Evolutionary conservation across 2,797 vertebrate genomes (phyloP).

Genomic region (Hippoglossus hippoglossus): DNA sequence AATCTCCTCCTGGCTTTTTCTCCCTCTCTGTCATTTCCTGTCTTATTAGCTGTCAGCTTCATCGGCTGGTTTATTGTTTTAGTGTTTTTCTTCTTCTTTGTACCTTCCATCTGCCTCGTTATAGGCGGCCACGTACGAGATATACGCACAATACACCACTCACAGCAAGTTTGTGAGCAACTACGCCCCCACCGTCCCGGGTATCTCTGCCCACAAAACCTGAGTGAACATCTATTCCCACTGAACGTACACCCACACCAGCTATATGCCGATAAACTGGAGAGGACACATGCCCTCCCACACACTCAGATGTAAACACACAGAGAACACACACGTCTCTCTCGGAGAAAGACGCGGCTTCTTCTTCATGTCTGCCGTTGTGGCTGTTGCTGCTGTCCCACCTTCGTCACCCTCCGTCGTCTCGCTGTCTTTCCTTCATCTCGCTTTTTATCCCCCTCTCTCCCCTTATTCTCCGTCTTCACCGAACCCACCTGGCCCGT

Average conservation of each 20-base stretch:
- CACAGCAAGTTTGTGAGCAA: constrained; percentile 52
- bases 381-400: constrained; percentile 15
- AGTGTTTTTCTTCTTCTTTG: constrained; percentile 54
- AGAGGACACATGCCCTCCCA: constrained; percentile 50
- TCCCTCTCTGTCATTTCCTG: constrained; percentile 65
- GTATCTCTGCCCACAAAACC: constrained; percentile 59
- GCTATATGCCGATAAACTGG: constrained; percentile 55
- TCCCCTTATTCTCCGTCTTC: not conserved
- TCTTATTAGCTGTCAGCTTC: constrained; percentile 61
- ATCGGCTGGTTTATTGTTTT: constrained; percentile 59
- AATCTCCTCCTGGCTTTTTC: constrained; percentile 37
- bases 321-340: constrained; percentile 36
- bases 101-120: constrained; percentile 50
- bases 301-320: constrained; percentile 59
- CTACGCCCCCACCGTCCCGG: constrained; percentile 53
- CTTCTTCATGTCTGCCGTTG: constrained; percentile 8
- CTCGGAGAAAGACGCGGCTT: not conserved
- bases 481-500: constrained; percentile 22
- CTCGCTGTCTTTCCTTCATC: constrained; percentile 11
- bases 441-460: not conserved
- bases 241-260: constrained; percentile 55
- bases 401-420: constrained; percentile 4
- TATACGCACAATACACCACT: constrained; percentile 63
- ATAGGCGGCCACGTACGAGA: constrained; percentile 51
- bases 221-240: constrained; percentile 57